Evolutionary conservation across 2,113 vertebrate genomes (phyloP), one percentile per base, ranked within the genome.

Genomic region (Platichthys stellatus): DNA sequence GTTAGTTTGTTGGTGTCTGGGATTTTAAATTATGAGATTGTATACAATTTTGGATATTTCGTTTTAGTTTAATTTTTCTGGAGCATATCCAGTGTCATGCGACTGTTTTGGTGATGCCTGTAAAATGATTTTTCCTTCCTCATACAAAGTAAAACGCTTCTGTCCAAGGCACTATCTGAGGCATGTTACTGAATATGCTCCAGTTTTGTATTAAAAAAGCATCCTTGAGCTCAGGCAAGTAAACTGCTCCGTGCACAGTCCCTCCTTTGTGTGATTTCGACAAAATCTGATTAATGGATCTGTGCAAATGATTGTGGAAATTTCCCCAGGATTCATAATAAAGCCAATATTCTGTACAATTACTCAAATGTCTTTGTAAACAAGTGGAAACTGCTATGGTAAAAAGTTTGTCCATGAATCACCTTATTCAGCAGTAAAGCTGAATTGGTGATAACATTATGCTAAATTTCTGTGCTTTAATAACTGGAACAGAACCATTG

Each of bases 271-370:
- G 80, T 86, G 76, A 90, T 74, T 72, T 58, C 21, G 76, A 76
- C 28, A 24, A 78, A 80, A 81, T 92, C 94, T 95, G 90, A 92
- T 93, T 88, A 90, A 92, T 88, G 84, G 89, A 88, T 88, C 92
- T 95, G 93, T 93, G 92, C 92, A 96, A 93, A 92, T 92, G 79
- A 74, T 81, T 84, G 94, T 95, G 88, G 93, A 88, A 95, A 94
- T 95, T 91, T 93, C 94, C 93, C 94, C 95, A 94, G 91, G 92
- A 97, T 98, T 96, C 94, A 94, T 95, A 96, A 94, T 96, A 96
- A 97, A 98, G 84, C 86, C 92, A 93, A 93, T 91, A 93, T 97
- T 97, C 95, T 97, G 94, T 95, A 94, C 93, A 94, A 94, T 13
- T 69, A 61, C 68, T 49, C 51, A 8, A 24, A 38, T 59, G 74